These are phyloP conservation scores for Rhopilema esculentum DNA, from an alignment of 30 jellyfish, hydroid and myxozoan genomes.

Conservation along the genomic window DNA sequence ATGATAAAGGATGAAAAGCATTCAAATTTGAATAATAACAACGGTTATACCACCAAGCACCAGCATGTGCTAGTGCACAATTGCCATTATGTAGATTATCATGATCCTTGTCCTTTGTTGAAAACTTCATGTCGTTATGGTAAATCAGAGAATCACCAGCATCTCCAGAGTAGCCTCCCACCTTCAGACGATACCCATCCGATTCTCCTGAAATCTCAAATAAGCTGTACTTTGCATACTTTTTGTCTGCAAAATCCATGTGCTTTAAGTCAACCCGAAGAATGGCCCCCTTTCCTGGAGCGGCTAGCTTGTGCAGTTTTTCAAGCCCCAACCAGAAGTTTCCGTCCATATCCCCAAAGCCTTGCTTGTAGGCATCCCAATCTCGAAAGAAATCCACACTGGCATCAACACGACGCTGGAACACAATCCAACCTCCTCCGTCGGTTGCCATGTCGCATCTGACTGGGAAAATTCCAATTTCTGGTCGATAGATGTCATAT, in stretches of 20 bases:
- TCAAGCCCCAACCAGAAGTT: constrained; percentile 66
- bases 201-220: constrained; percentile 45
- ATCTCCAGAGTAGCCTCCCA: constrained; percentile 36
- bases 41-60: constrained; percentile 49
- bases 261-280: constrained; percentile 45
- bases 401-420: constrained; percentile 51
- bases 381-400: constrained; percentile 37
- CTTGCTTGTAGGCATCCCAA: constrained; percentile 47
- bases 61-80: constrained; percentile 29
- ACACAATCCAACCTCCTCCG: constrained; percentile 71
- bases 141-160: constrained; percentile 11
- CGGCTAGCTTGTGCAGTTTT: constrained; percentile 45
- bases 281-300: constrained; percentile 54
- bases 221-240: constrained; percentile 11
- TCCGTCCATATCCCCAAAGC: constrained; percentile 59
- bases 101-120: constrained; percentile 35
- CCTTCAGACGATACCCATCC: constrained; percentile 18
- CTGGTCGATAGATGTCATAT: not conserved
- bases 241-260: constrained; percentile 1
- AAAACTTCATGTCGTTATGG: constrained; percentile 11
- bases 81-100: not conserved
- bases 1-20: constrained; percentile 13
- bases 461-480: not conserved
- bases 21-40: constrained; percentile 41
- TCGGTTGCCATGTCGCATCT: constrained; percentile 61